Base-by-base conservation (phyloP, 2,888 invertebrate genomes). In the Ectemnius continuus region DNA sequence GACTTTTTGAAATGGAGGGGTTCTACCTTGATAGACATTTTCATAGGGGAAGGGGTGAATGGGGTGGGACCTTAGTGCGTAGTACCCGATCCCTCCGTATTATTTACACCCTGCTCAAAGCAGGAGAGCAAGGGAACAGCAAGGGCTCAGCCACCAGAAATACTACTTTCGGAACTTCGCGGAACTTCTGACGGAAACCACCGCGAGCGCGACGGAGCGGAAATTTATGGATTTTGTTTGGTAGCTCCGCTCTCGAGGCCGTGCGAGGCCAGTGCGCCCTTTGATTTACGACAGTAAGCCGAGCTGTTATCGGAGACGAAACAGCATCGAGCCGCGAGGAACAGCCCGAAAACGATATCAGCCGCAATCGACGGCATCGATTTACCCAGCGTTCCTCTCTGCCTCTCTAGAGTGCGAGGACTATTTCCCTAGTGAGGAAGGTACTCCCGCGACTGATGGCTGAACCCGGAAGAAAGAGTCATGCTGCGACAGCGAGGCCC, bases 201-300 rank as follows among this genome's bases (percentile, higher is more conserved):
- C 86, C 73, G 69, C 85, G 88, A 85, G 85, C 87, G 86, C 86
- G 84, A 85, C 83, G 84, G 85, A 84, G 87, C 87, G 88, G 87
- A 87, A 89, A 90, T 89, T 90, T 90, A 89, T 89, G 89, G 88
- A 89, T 88, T 90, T 90, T 89, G 89, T 90, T 90, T 87, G 86
- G 87, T 80, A 83, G 85, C 86, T 23, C 23, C 85, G 84, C 83
- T 83, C 78, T 80, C 67, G 69, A 63, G 66, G 45, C 61, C 59
- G 73, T 64, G 67, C 45, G 36, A 36, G 36, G 36, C 36, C 36
- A 36, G 36, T 36, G 60, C 56, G 77, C 69, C 23, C 70, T 85
- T 86, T 89, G 89, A 90, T 89, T 89, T 90, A 89, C 86, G 74
- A 62, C 57, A 36, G 36, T 48, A 56, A 20, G 63, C 52, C 48